These are phyloP conservation scores for Stichodactyla helianthus DNA, from an alignment of 64 coral and sea anemone genomes.

Conservation along the genomic window DNA sequence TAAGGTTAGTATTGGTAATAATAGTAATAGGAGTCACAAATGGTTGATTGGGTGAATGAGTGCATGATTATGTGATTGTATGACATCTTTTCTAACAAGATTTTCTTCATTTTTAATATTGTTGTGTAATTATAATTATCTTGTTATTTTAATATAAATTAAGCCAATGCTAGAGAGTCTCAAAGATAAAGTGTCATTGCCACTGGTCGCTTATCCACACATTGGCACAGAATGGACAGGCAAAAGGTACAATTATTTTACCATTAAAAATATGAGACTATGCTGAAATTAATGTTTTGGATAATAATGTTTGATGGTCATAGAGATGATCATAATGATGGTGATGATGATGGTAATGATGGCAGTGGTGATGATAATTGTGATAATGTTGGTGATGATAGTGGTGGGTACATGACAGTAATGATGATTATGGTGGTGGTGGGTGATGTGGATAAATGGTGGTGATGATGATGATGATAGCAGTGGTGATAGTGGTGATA, in stretches of 20 bases:
- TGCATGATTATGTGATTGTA: neutral
- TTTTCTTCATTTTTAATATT: neutral
- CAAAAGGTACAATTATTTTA: constrained; percentile 15
- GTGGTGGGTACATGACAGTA: too few relatives aligned
- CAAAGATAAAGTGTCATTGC: constrained; percentile 47
- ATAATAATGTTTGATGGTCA: too few relatives aligned
- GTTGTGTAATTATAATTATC: neutral
- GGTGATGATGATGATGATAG: too few relatives aligned
- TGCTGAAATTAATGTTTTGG: neutral
- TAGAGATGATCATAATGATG: too few relatives aligned
- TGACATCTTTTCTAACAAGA: neutral
- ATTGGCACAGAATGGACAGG: constrained; percentile 49
- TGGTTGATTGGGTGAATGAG: neutral
- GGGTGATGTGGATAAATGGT: too few relatives aligned
- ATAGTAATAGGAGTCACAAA: too few relatives aligned
- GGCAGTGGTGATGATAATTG: neutral
- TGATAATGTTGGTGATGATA: neutral
- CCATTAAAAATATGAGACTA: neutral
- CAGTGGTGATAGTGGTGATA: too few relatives aligned
- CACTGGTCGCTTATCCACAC: constrained; percentile 74
- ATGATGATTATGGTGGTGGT: too few relatives aligned
- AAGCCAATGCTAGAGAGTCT: constrained; percentile 61
- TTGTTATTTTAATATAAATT: neutral
- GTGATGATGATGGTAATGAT: too few relatives aligned
- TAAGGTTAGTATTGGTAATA: constrained; percentile 40